Evolutionary conservation across 2,113 vertebrate species (phyloP), one percentile per base, ranked within the genome.

Genomic region (Ammodramus savannarum): DNA sequence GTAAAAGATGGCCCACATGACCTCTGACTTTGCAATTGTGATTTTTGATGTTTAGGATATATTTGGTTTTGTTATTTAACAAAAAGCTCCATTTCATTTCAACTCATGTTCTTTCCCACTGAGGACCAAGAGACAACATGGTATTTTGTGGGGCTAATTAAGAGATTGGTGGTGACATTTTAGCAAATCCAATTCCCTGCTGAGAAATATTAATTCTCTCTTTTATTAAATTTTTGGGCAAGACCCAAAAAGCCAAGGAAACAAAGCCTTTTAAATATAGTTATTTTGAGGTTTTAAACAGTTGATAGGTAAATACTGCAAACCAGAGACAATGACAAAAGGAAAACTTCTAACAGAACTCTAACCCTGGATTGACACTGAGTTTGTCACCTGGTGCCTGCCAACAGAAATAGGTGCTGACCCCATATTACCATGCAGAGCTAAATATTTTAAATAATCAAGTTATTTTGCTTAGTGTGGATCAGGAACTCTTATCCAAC

Each of bases 131-230:
- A 72, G 36, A 78, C n/a, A 77, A 67, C 23, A 11, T 4, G 21
- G 52, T 41, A 44, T 77, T 80, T 75, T 90, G 90, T 95, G 57
- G 32, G 39, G 57, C 68, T 90, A 86, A 92, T 86, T 84, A 95
- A 67, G 72, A 84, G 79, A 93, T 78, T n/a, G 44, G 36, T 78
- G 51, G 36, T 77, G 83, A 90, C 80, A 72, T 51, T 89, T 87
- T 36, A 89, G 68, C 65, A 92, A 89, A 78, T 46, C 36, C 43
- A 75, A 4, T 65, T 89, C 52, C 54, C 59, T 67, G 36, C 59
- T 86, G 48, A 31, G 68, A 90, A 39, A 59, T 29, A 71, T 3
- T 75, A 85, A 89, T 87, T 71, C 32, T 52, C 21, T 68, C 67
- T 81, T 58, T 74, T 22, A 51, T 43, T 41, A 16, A 85, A 19